These are phyloP conservation scores for Syngnathus typhle DNA, from an alignment of 2,113 vertebrate genomes.

Conservation along the genomic window DNA sequence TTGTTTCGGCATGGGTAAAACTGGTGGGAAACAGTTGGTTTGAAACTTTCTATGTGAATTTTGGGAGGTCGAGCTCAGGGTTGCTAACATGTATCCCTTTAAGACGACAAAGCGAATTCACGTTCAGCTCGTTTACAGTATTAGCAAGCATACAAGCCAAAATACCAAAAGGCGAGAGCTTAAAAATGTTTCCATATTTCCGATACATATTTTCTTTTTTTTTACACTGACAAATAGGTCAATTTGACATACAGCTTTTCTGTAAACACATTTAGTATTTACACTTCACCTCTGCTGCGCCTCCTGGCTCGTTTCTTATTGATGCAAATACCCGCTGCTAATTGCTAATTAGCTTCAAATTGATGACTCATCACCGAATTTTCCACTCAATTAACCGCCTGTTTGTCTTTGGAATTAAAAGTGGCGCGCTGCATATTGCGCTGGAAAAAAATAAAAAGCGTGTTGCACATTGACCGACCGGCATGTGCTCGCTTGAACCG, in stretches of 20 bases:
- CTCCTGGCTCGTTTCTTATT: slow-evolving; percentile 43
- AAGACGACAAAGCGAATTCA: too few relatives aligned
- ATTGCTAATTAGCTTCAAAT: slow-evolving; percentile 55
- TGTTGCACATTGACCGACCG: background rate
- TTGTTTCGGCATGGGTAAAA: too few relatives aligned
- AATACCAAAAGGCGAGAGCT: too few relatives aligned
- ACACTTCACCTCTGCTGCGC: slow-evolving; percentile 29
- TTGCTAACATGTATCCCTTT: too few relatives aligned
- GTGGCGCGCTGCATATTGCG: slow-evolving; percentile 25
- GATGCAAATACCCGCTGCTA: slow-evolving; percentile 42
- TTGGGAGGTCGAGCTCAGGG: too few relatives aligned
- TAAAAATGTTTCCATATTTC: too few relatives aligned
- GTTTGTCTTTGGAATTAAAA: slow-evolving; percentile 59
- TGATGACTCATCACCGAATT: slow-evolving; percentile 47
- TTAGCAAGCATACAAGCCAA: too few relatives aligned
- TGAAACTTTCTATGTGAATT: too few relatives aligned
- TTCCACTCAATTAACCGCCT: slow-evolving; percentile 47
- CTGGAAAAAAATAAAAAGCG: slow-evolving; percentile 18
- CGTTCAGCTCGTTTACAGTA: too few relatives aligned
- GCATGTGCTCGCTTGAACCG: background rate
- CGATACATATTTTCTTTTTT: too few relatives aligned
- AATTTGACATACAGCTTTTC: background rate
- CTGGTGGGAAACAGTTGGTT: too few relatives aligned
- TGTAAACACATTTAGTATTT: background rate
- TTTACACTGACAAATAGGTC: too few relatives aligned